A percentile compares a stretch with the other conserved stretches of the same genome.
These are phyloP conservation scores for Parambassis ranga DNA, from an alignment of 2,797 vertebrate species.

Conservation along the genomic window DNA sequence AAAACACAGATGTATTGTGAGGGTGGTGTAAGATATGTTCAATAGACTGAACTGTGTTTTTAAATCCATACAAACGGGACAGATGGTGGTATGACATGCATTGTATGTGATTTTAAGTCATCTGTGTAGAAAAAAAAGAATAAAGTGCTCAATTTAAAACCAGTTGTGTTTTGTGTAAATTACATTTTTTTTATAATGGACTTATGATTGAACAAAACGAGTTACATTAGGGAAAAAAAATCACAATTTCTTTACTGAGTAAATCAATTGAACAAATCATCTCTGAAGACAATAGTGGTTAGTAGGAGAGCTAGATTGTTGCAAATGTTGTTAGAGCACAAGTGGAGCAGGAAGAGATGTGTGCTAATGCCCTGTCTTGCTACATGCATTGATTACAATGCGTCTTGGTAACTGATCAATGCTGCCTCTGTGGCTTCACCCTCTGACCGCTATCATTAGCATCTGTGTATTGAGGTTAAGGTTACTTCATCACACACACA, in stretches of 20 bases:
- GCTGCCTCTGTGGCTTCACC: conserved; percentile 31
- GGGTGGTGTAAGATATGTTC: not conserved
- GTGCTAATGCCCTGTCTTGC: conserved; percentile 4
- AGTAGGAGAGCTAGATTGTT: not conserved
- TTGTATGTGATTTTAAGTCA: not conserved
- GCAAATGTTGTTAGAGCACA: not conserved
- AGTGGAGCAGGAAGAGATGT: not conserved
- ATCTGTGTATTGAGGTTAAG: not conserved
- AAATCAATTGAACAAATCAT: not conserved
- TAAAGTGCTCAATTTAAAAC: no score
- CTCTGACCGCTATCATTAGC: conserved; percentile 34
- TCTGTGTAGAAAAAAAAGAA: no score
- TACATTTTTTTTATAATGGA: no score
- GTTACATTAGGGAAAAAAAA: no score
- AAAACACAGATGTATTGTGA: conserved; percentile 11
- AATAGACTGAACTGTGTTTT: no score
- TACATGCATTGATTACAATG: conserved; percentile 39
- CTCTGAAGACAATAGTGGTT: not conserved
- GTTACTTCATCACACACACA: not conserved
- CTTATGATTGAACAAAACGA: no score
- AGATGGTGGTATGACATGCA: not conserved
- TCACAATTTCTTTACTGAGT: no score
- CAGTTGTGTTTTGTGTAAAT: no score
- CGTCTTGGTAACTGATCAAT: conserved; percentile 21
- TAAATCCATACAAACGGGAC: not conserved